Evolutionary conservation across 2,797 vertebrate genomes (phyloP).

Genomic region (Pagetopsis macropterus): DNA sequence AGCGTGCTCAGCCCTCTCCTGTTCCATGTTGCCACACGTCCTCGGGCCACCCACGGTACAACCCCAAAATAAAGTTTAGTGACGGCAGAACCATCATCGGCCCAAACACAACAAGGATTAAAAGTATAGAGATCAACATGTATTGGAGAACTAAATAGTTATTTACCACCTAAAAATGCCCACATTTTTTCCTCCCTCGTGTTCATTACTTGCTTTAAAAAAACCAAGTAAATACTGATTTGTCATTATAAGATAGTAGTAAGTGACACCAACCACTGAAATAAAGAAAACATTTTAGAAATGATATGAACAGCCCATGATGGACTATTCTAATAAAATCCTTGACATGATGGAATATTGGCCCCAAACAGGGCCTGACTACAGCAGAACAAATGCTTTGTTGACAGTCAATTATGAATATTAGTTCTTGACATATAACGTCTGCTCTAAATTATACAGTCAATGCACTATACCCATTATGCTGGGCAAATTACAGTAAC

Average conservation of each 20-base stretch:
- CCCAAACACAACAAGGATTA: too few species aligned
- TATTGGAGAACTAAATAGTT: background rate
- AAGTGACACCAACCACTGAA: background rate
- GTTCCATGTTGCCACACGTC: too few species aligned
- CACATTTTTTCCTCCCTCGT: background rate
- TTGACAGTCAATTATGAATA: background rate
- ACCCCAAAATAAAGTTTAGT: too few species aligned
- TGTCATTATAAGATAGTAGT: background rate
- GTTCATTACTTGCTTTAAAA: background rate
- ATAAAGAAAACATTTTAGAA: background rate
- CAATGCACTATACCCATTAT: background rate
- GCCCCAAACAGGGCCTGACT: background rate
- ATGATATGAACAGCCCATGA: background rate
- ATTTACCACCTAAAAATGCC: background rate
- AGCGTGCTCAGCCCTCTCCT: too few species aligned
- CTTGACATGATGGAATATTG: background rate
- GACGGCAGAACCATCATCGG: too few species aligned
- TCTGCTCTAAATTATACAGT: background rate
- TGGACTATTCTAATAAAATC: background rate
- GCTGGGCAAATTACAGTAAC: background rate
- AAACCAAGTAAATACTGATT: background rate
- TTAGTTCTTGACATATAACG: background rate
- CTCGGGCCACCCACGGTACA: too few species aligned
- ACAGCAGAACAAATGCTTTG: too few species aligned
- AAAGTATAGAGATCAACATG: too few species aligned